Evolutionary conservation across 2,888 invertebrate species (phyloP).

Genomic region (Dascillus cervinus): DNA sequence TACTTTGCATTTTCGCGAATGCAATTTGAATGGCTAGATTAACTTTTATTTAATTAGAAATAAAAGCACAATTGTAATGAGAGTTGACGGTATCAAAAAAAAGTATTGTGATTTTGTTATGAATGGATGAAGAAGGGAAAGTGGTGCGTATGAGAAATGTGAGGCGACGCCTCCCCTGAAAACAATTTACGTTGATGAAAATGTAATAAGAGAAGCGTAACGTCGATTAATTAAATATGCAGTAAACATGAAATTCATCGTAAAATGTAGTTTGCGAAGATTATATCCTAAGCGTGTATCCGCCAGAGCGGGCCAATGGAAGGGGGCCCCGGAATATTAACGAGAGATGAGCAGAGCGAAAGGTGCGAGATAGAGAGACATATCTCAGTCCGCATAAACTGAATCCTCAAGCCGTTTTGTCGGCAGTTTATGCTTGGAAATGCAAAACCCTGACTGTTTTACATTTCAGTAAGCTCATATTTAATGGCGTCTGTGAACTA

Average conservation of each 20-base stretch:
- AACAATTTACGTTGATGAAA: slow-evolving; percentile 26
- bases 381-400: slow-evolving; percentile 39
- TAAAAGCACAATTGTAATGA: too few species aligned
- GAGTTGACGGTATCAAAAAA: too few species aligned
- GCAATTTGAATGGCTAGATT: too few species aligned
- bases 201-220: slow-evolving; percentile 19
- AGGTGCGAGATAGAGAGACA: slow-evolving; percentile 20
- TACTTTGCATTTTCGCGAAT: too few species aligned
- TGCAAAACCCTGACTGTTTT: slow-evolving; percentile 46
- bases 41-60: too few species aligned
- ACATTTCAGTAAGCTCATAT: slow-evolving; percentile 48
- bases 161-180: slow-evolving; percentile 4
- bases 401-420: slow-evolving; percentile 44
- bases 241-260: slow-evolving; percentile 39
- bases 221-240: slow-evolving; percentile 40
- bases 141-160: too few species aligned
- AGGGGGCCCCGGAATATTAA: slow-evolving; percentile 34
- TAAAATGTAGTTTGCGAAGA: slow-evolving; percentile 35
- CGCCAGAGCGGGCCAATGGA: slow-evolving; percentile 23
- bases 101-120: too few species aligned
- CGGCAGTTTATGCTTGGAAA: slow-evolving; percentile 45
- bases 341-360: slow-evolving; percentile 17
- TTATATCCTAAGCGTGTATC: slow-evolving; percentile 30
- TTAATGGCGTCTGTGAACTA: slow-evolving; percentile 45
- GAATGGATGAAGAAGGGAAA: too few species aligned